Base-by-base conservation (phyloP, 2,113 vertebrate genomes). In the Papio anubis region DNA sequence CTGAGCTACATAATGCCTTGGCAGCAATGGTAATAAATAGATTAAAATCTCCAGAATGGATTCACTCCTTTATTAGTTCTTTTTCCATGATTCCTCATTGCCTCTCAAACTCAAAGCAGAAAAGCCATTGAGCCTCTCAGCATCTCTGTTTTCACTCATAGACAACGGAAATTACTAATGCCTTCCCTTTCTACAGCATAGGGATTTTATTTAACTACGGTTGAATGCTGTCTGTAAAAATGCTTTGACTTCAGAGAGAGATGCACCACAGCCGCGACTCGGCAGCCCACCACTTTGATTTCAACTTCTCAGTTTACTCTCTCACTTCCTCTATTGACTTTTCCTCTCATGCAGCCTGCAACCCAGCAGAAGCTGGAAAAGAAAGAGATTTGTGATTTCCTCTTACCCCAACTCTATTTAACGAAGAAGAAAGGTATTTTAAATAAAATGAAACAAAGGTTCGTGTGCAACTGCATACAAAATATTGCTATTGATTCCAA, bases 281-380 rank as follows among this genome's bases (percentile, higher is more conserved):
- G 40, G 91, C 75, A 52, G 93, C 90, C 91, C 91, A 97, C 97
- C 96, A 76, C 96, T 98, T 97, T 94, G 95, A 97, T 97, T 98
- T 95, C 96, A 96, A 93, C 96, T 96, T 98, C 97, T 97, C 97
- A 94, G 90, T 98, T 98, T 97, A 97, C 91, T 96, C 88, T 97
- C 94, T 97, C 97, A 86, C 94, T 97, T 98, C 96, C 97, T 97
- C 86, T 98, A 97, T 97, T 90, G 96, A 96, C 94, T 98, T 96
- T 98, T 94, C 91, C 92, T 97, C 93, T 91, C 78, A 43, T 95
- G 93, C 78, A 97, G 93, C 88, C 93, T 97, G 91, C 95, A 97
- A 80, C 59, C 93, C 86, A 91, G 96, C 96, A 93, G 79, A 98
- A 96, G 55, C 95, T 96, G 32, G 32, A 96, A 78, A 91, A 96